These are phyloP conservation scores for Sternotherus odoratus DNA, from an alignment of 2,797 vertebrate species.

Conservation along the genomic window DNA sequence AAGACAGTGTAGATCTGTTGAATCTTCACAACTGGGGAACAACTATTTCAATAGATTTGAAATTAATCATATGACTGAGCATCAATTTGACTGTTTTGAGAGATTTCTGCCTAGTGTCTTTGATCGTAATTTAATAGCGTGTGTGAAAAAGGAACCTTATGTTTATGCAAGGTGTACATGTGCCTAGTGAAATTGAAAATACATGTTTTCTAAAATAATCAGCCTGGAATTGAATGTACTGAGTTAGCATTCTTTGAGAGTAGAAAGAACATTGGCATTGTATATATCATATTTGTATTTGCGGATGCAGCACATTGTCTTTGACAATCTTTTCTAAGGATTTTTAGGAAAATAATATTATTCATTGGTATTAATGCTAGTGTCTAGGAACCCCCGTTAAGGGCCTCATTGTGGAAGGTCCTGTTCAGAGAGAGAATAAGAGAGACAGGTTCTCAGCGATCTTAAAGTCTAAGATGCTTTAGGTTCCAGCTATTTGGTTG, in stretches of 20 bases:
- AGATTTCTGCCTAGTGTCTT: not conserved
- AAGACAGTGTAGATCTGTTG: not conserved
- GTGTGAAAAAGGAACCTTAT: not conserved
- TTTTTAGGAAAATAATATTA: not conserved
- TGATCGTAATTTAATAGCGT: not conserved
- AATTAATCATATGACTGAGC: not conserved
- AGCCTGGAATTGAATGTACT: slow-evolving; percentile 3
- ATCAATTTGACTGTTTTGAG: not conserved
- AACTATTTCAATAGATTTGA: not conserved
- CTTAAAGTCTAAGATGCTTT: not conserved
- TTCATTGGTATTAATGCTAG: not conserved
- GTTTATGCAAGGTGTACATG: not conserved
- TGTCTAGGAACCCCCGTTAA: not conserved
- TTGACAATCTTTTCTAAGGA: slow-evolving; percentile 5
- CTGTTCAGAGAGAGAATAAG: not conserved
- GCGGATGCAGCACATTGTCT: not conserved
- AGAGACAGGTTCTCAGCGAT: not conserved
- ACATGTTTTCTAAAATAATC: not conserved
- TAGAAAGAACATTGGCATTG: slow-evolving; percentile 10
- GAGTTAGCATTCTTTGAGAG: slow-evolving; percentile 17
- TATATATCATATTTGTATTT: slow-evolving; percentile 15
- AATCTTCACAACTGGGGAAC: not conserved
- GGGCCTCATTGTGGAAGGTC: not conserved
- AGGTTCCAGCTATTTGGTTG: not conserved
- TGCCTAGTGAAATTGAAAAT: not conserved